Percentiles rank a stretch among this genome's conserved stretches.
phyloP scores from a whole-genome alignment of 2,888 invertebrate species.

The Cephus pygmeus region DNA sequence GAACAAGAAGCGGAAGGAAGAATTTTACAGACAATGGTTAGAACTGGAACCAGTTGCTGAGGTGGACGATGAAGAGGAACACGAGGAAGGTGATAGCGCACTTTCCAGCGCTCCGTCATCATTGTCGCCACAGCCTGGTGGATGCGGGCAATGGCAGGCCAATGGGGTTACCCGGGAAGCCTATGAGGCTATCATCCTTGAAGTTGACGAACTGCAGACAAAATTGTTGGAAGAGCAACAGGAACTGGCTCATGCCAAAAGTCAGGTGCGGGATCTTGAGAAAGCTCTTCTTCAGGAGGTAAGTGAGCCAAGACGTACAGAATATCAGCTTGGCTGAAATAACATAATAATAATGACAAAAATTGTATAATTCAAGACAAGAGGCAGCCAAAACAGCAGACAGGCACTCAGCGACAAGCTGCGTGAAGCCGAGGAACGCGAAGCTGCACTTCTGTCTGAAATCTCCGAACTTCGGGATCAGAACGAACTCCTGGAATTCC shows the following conservation, averaged over 20 bases:
- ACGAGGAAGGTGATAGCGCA: constrained; percentile 74
- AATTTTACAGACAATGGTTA: constrained; percentile 57
- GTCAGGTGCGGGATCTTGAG: constrained; percentile 68
- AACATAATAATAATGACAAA: neutral
- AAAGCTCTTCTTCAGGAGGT: constrained; percentile 66
- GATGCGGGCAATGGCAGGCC: constrained; percentile 41
- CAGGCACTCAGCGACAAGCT: constrained; percentile 63
- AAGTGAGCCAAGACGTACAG: constrained; percentile 26
- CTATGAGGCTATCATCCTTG: constrained; percentile 62
- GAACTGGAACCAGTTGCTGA: constrained; percentile 60
- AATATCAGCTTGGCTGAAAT: neutral
- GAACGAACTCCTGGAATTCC: constrained; percentile 83
- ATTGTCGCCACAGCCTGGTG: constrained; percentile 74
- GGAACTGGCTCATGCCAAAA: constrained; percentile 67
- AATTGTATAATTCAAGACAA: constrained; percentile 38
- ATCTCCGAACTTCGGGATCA: constrained; percentile 81
- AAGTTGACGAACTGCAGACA: constrained; percentile 52
- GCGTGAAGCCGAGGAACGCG: constrained; percentile 66
- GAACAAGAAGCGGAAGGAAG: constrained; percentile 56
- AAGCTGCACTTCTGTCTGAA: constrained; percentile 74
- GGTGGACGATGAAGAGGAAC: constrained; percentile 58
- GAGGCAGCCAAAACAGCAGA: constrained; percentile 57
- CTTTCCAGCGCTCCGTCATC: constrained; percentile 78
- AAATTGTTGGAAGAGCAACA: constrained; percentile 59
- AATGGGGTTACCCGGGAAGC: constrained; percentile 51